These are phyloP conservation scores for Falco cherrug DNA, from an alignment of 2,797 vertebrate genomes.

Conservation along the genomic window DNA sequence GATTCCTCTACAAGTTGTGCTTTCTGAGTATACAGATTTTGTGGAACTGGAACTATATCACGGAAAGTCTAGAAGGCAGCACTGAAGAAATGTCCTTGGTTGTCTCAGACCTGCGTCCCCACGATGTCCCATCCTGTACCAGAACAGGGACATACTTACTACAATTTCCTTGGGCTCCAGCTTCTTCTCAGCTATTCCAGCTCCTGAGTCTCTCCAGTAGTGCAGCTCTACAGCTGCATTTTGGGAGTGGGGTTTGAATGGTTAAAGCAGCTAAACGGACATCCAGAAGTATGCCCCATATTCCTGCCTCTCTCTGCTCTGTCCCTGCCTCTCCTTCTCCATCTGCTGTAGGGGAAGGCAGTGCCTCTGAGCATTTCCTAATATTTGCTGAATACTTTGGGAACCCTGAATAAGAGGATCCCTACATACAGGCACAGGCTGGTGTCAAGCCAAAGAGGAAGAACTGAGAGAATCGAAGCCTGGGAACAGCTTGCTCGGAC, in stretches of 20 bases:
- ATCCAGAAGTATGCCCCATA: background rate
- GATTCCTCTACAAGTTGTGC: background rate
- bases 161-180: accelerated
- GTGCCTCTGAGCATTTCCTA: background rate
- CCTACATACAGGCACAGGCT: background rate
- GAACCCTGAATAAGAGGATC: background rate
- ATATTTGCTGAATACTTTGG: background rate
- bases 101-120: background rate
- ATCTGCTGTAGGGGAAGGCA: background rate
- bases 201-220: background rate
- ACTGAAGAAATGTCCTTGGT: background rate
- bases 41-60: background rate
- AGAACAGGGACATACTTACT: background rate
- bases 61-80: background rate
- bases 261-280: background rate
- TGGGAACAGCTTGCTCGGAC: background rate
- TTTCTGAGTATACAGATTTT: background rate
- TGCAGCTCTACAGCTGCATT: background rate
- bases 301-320: background rate
- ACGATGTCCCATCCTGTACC: background rate
- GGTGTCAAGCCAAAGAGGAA: background rate
- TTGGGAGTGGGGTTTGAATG: background rate
- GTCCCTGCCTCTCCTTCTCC: background rate
- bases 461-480: background rate
- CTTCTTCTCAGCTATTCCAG: background rate